Percentiles rank a stretch among this genome's conserved stretches.
These are phyloP conservation scores for Acropora yongei DNA, from an alignment of 64 coral and sea anemone genomes.

Conservation along the genomic window DNA sequence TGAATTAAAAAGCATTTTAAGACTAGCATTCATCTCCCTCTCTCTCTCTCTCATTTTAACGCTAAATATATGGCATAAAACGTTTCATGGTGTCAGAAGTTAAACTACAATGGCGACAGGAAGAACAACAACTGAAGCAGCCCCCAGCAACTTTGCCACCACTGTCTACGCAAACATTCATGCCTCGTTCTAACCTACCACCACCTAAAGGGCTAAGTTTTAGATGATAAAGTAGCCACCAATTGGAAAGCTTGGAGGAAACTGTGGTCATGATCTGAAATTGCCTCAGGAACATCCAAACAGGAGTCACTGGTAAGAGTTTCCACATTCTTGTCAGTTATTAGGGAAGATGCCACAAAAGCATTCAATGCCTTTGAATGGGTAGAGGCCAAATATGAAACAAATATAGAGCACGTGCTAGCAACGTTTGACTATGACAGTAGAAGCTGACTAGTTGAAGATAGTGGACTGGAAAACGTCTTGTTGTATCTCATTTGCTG, in stretches of 20 bases:
- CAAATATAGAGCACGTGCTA: not conserved
- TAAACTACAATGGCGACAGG: not conserved
- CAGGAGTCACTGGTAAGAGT: too few relatives aligned
- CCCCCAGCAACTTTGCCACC: too few relatives aligned
- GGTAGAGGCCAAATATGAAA: not conserved
- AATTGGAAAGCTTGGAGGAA: not conserved
- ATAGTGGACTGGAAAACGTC: too few relatives aligned
- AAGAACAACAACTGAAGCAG: not conserved
- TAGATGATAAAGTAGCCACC: not conserved
- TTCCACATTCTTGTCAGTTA: not conserved
- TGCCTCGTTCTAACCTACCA: not conserved
- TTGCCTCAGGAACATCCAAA: not conserved
- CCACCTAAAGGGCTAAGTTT: not conserved
- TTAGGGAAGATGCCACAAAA: not conserved
- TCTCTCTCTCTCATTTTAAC: not conserved
- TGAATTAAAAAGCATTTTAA: too few relatives aligned
- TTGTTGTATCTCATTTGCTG: too few relatives aligned
- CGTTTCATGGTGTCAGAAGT: not conserved
- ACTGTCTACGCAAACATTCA: too few relatives aligned
- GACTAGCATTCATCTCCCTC: not conserved
- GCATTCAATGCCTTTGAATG: not conserved
- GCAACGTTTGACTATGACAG: too few relatives aligned
- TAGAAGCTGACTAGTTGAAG: too few relatives aligned
- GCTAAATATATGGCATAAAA: not conserved
- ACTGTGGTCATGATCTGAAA: not conserved